Evolutionary conservation across 2,888 invertebrate species (phyloP).

Genomic region (Nebria salina): DNA sequence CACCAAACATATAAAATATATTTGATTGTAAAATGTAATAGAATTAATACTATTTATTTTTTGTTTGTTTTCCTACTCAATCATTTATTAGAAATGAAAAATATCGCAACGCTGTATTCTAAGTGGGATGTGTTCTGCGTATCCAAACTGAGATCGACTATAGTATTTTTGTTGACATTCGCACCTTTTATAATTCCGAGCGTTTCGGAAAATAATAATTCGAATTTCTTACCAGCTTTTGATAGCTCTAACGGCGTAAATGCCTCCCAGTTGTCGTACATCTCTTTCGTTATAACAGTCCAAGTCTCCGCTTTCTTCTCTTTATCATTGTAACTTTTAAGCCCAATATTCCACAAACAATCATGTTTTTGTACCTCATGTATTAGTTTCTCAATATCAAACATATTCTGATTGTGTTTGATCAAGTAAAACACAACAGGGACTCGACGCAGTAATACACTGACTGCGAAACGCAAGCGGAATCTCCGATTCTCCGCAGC

Average conservation of each 20-base stretch:
- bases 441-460: neutral
- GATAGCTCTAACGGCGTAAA: neutral
- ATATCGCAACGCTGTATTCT: too few relatives aligned
- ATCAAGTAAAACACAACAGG: neutral
- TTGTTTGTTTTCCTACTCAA: too few relatives aligned
- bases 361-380: neutral
- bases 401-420: neutral
- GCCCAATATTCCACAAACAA: neutral
- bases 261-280: neutral
- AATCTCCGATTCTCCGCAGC: conserved; percentile 1
- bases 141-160: neutral
- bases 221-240: neutral
- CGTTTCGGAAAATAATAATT: neutral
- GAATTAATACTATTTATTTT: too few relatives aligned
- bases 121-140: neutral
- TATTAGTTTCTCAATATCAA: neutral
- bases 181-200: neutral
- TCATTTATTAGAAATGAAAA: too few relatives aligned
- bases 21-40: too few relatives aligned
- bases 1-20: too few relatives aligned
- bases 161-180: neutral
- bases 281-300: neutral
- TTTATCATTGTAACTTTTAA: neutral
- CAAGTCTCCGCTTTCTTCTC: neutral
- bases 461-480: neutral